Percentiles rank a stretch among this genome's conserved stretches.
phyloP scores from a whole-genome alignment of 1,140 invertebrate genomes.

The Apis laboriosa region DNA sequence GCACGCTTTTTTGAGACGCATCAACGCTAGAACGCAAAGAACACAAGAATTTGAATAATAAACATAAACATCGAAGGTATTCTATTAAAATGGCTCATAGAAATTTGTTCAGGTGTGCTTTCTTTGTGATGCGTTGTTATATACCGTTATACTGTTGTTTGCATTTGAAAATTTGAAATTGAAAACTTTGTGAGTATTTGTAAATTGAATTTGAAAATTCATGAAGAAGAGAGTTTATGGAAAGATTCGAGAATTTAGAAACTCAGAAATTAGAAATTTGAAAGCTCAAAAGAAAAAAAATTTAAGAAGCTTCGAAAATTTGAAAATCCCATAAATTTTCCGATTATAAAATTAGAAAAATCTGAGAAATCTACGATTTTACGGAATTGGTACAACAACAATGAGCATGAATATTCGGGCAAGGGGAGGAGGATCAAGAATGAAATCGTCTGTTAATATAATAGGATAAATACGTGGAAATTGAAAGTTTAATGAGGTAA shows the following conservation, averaged over 20 bases:
- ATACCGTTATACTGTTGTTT: too few relatives aligned
- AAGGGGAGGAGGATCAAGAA: too few relatives aligned
- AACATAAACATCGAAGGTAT: slow-evolving; percentile 4
- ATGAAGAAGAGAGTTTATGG: too few relatives aligned
- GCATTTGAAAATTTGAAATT: too few relatives aligned
- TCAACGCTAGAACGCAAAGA: background rate
- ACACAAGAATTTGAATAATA: slow-evolving; percentile 18
- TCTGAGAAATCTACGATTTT: too few relatives aligned
- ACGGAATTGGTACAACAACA: too few relatives aligned
- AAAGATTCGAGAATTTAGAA: background rate
- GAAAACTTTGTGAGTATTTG: background rate
- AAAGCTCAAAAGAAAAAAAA: background rate
- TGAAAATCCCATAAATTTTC: too few relatives aligned
- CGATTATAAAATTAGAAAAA: too few relatives aligned
- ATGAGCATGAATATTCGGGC: too few relatives aligned
- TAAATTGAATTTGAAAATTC: background rate
- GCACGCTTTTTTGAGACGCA: background rate
- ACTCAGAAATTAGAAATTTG: background rate
- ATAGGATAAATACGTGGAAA: background rate
- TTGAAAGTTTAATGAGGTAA: background rate
- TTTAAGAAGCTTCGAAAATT: background rate
- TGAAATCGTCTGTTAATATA: background rate
- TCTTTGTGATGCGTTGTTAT: too few relatives aligned
- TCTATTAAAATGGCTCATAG: background rate
- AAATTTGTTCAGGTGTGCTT: background rate